Conservation (phyloP, 2,888 invertebrate genomes). For the Carterocephalus palaemon region DNA sequence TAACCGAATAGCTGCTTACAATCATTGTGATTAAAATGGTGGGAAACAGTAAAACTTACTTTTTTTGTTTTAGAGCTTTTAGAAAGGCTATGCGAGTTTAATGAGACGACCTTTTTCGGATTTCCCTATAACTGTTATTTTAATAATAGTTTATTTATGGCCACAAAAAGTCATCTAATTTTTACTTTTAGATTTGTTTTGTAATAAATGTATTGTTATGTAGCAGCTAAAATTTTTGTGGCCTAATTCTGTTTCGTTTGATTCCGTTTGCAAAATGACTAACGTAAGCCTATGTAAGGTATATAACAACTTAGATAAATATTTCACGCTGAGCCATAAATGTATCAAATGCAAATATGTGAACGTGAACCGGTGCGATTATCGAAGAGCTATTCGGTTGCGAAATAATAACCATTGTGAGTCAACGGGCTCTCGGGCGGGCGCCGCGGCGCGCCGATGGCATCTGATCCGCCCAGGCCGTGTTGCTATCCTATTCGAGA, state of each 20-base stretch:
- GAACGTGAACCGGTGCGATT: conserved; percentile 47
- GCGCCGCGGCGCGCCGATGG: conserved; percentile 32
- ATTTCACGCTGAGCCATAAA: conserved; percentile 18
- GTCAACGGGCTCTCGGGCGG: conserved; percentile 37
- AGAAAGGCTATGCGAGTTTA: no score
- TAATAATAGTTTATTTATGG: no score
- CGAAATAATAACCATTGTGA: conserved; percentile 50
- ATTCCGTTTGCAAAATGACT: conserved; percentile 12
- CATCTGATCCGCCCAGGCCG: conserved; percentile 40
- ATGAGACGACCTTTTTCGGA: neutral
- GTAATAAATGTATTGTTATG: no score
- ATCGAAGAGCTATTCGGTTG: conserved; percentile 41
- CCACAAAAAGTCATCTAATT: no score
- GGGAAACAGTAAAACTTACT: no score
- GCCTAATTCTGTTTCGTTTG: neutral
- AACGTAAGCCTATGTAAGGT: conserved; percentile 5
- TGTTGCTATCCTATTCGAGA: conserved; percentile 33
- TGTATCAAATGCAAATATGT: conserved; percentile 34
- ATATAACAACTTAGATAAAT: conserved; percentile 7
- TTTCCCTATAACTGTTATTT: neutral
- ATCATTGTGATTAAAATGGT: no score
- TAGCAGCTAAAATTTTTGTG: neutral
- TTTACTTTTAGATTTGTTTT: no score
- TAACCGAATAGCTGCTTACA: no score
- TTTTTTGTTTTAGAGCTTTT: no score